These are phyloP conservation scores for Machimus atricapillus DNA, from an alignment of 2,888 invertebrate species.

Conservation along the genomic window DNA sequence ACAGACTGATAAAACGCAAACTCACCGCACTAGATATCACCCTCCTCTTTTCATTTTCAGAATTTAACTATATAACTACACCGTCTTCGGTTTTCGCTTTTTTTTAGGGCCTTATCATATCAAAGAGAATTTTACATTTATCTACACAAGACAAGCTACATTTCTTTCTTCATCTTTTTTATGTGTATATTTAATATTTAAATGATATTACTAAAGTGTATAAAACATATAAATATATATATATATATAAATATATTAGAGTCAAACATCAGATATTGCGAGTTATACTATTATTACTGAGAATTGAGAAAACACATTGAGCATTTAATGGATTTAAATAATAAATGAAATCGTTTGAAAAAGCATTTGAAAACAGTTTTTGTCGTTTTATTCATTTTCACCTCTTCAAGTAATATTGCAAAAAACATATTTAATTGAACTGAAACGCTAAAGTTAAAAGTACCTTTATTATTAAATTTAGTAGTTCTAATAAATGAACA, in stretches of 20 bases:
- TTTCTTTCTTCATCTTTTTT: conserved; percentile 21
- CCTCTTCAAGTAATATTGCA: too few relatives aligned
- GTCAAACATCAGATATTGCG: conserved; percentile 24
- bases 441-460: too few relatives aligned
- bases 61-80: neutral
- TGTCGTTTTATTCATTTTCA: neutral
- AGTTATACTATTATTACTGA: conserved; percentile 32
- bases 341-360: conserved; percentile 38
- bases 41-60: neutral
- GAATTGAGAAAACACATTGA: conserved; percentile 20
- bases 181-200: conserved; percentile 25
- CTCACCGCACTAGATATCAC: conserved; percentile 17
- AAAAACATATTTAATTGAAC: too few relatives aligned
- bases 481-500: too few relatives aligned
- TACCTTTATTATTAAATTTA: too few relatives aligned
- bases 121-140: neutral
- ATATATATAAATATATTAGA: conserved; percentile 7
- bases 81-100: neutral
- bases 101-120: neutral
- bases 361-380: conserved; percentile 2
- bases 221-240: neutral
- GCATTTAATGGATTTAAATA: conserved; percentile 37
- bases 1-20: conserved; percentile 21
- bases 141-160: conserved; percentile 17
- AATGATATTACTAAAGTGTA: conserved; percentile 20